Percentiles rank a stretch among this genome's conserved stretches.
phyloP scores from a whole-genome alignment of 2,797 vertebrate genomes.

The Characodon lateralis region DNA sequence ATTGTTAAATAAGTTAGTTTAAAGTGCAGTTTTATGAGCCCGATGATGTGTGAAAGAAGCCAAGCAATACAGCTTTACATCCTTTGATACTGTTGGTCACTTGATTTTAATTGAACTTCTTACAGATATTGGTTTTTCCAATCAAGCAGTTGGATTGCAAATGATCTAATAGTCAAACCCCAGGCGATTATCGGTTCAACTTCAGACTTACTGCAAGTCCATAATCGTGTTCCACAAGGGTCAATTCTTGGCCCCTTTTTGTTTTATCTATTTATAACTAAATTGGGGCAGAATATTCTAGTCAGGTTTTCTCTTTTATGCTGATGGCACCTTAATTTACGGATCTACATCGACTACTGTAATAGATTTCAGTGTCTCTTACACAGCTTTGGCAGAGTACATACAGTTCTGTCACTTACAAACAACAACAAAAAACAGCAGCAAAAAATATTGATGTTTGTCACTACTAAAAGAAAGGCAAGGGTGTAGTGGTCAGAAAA shows the following conservation, averaged over 20 bases:
- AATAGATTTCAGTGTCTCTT: too few species aligned
- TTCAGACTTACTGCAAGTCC: neutral
- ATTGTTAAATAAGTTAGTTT: neutral
- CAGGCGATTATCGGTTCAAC: neutral
- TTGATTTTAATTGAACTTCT: neutral
- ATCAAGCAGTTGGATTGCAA: neutral
- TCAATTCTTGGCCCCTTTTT: neutral
- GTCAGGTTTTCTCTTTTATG: neutral
- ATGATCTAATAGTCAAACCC: neutral
- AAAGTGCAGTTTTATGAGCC: constrained; percentile 3
- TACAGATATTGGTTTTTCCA: neutral
- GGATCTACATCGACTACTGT: neutral
- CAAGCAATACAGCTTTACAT: neutral
- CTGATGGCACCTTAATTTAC: neutral
- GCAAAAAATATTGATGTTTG: too few species aligned
- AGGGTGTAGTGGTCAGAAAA: too few species aligned
- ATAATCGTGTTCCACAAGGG: neutral
- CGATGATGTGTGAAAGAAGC: neutral
- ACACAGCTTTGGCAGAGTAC: too few species aligned
- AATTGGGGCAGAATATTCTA: neutral
- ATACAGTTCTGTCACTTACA: too few species aligned
- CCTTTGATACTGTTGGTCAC: neutral
- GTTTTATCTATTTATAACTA: neutral
- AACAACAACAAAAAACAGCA: neutral
- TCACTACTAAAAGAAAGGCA: too few species aligned